These are phyloP conservation scores for Eospalax fontanierii DNA, from an alignment of 2,797 vertebrate genomes.

Conservation along the genomic window DNA sequence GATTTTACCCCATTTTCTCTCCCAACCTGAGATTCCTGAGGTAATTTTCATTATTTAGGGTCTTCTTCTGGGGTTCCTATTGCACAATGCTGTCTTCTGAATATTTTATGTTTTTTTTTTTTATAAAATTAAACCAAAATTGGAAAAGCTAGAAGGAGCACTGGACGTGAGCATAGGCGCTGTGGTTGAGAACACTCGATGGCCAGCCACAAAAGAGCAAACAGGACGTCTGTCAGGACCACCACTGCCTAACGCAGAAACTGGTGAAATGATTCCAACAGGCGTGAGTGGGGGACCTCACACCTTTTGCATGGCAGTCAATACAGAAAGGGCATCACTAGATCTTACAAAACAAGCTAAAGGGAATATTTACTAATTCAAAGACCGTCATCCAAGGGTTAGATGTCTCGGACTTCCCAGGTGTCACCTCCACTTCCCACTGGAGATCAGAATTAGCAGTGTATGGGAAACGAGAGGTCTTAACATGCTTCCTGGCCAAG, in stretches of 20 bases:
- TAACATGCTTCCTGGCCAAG: not conserved
- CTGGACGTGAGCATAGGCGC: not conserved
- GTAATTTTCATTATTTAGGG: not conserved
- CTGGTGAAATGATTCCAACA: not conserved
- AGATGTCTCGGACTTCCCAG: not conserved
- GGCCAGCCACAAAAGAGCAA: not conserved
- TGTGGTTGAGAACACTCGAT: not conserved
- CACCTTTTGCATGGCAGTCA: not conserved
- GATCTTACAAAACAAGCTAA: not conserved
- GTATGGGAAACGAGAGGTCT: not conserved
- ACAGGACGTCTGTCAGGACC: not conserved
- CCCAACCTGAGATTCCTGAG: not conserved
- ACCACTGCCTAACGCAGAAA: not conserved
- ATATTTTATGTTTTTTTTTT: not conserved
- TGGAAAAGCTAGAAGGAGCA: not conserved
- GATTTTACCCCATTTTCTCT: not conserved
- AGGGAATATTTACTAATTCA: not conserved
- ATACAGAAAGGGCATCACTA: not conserved
- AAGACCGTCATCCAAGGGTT: not conserved
- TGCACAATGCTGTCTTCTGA: not conserved
- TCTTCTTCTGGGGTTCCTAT: not conserved
- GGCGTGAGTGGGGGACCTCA: not conserved
- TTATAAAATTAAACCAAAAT: constrained; percentile 41
- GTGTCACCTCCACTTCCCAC: not conserved
- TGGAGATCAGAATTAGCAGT: not conserved